Evolutionary conservation across 2,113 vertebrate genomes (phyloP), one percentile per base, ranked within the genome.

Genomic region (Centropus unirufus): DNA sequence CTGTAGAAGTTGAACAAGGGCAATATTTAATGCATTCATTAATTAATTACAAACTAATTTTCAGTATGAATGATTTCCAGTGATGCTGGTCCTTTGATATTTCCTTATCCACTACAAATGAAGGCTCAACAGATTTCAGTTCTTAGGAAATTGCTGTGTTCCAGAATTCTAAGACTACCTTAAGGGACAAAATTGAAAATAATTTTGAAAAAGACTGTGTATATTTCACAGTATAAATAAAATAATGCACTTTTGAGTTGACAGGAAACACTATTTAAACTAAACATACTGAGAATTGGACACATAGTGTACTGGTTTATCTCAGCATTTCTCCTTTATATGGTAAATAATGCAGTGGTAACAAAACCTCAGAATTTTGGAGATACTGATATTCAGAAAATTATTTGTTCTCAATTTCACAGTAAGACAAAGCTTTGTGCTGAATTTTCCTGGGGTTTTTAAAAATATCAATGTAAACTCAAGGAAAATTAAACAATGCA

Each of bases 341-440:
- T 51, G 8, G 7, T 46, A 57, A 24, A 61, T n/a, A 79, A 76
- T 12, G 44, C 15, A n/a, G 4, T 67, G 12, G 5, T 29, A 67
- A 55, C 6, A 64, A 90, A 55, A 21, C 5, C 8, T 42, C 14
- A 32, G 20, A 36, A 36, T 63, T 77, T 81, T 77, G 83, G 7
- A 63, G 16, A 1, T 67, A 11, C 4, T 8, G 11, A 34, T 66
- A 58, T 62, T 58, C 72, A 34, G 32, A 61, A 95, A 92, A 8
- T 0, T 0, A 34, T 24, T 74, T 39, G 0, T 0, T 36, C 36
- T 73, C 34, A 81, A 10, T 55, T 81, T 84, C 78, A 2, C 69
- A 78, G 6, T 24, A 57, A 64, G 32, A 18, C 6, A 59, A 91
- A 67, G 2, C 40, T 86, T 58, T 62, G 13, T 27, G 5, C 6